These are phyloP conservation scores for Pheosia tremula DNA, from an alignment of 2,888 invertebrate genomes.

Conservation along the genomic window DNA sequence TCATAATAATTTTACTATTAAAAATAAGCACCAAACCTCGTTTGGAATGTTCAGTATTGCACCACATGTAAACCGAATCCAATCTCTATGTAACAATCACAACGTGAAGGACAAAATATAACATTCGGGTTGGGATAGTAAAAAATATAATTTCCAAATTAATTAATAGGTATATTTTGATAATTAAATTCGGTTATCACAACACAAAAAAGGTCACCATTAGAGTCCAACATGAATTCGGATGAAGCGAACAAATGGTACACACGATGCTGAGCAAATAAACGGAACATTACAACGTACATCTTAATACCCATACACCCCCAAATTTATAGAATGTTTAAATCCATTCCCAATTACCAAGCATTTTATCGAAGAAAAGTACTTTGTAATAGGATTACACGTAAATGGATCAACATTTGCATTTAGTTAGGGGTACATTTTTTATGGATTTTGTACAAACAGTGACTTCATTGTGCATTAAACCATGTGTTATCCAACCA, in stretches of 20 bases:
- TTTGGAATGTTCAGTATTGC: slow-evolving; percentile 84
- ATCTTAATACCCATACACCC: slow-evolving; percentile 42
- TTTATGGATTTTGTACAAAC: slow-evolving; percentile 75
- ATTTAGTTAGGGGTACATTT: slow-evolving; percentile 9
- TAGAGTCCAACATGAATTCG: slow-evolving; percentile 49
- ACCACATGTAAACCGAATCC: slow-evolving; percentile 68
- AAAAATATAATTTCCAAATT: slow-evolving; percentile 39
- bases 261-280: slow-evolving; percentile 46
- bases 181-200: slow-evolving; percentile 63
- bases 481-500: slow-evolving; percentile 44
- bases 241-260: slow-evolving; percentile 26
- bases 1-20: slow-evolving; percentile 78
- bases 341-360: too few species aligned
- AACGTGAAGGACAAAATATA: slow-evolving; percentile 48
- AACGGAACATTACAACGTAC: slow-evolving; percentile 43
- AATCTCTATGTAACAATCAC: slow-evolving; percentile 60
- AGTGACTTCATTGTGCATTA: slow-evolving; percentile 81
- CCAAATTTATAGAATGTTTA: too few species aligned
- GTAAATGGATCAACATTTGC: slow-evolving; percentile 24
- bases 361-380: too few species aligned
- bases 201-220: slow-evolving; percentile 81
- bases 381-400: too few species aligned
- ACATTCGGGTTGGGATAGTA: slow-evolving; percentile 41
- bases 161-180: slow-evolving; percentile 42
- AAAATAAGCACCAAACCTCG: slow-evolving; percentile 81